Conservation (phyloP, 92 coral and sea anemone species). For the Epizoanthus scotinus region DNA sequence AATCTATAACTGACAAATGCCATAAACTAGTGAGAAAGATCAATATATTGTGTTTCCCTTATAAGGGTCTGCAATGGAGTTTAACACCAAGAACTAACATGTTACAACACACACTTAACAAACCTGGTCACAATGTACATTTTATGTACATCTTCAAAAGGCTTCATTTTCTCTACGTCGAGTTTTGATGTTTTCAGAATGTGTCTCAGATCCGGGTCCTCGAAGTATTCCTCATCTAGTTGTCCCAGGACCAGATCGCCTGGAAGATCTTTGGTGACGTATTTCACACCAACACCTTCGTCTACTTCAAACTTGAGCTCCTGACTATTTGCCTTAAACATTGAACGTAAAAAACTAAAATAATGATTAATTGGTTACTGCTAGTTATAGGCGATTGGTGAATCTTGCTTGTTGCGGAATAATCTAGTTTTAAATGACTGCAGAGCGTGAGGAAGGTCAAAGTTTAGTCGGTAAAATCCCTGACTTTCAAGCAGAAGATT, state of each 20-base stretch:
- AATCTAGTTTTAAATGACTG: too few species aligned
- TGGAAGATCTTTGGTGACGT: background rate
- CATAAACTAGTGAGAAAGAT: background rate
- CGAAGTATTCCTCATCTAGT: constrained; percentile 27
- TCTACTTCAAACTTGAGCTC: constrained; percentile 17
- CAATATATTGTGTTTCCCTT: too few species aligned
- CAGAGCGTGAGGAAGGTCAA: too few species aligned
- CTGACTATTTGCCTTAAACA: background rate
- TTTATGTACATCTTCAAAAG: constrained; percentile 13
- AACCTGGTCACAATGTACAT: constrained; percentile 41
- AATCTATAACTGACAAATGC: background rate
- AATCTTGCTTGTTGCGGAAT: too few species aligned
- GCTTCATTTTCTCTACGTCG: constrained; percentile 23
- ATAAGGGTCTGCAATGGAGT: too few species aligned
- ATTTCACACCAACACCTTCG: background rate
- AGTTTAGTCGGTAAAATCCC: too few species aligned
- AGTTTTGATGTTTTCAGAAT: background rate
- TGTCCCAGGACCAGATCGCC: constrained; percentile 29
- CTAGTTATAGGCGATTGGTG: too few species aligned
- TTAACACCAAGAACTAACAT: too few species aligned
- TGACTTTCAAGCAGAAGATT: too few species aligned
- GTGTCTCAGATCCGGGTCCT: constrained; percentile 30
- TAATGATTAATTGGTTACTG: too few species aligned
- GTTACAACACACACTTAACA: background rate
- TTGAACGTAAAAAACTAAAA: background rate